Base-by-base conservation (phyloP, 1,140 invertebrate genomes). In the Macrocentrus cingulum region DNA sequence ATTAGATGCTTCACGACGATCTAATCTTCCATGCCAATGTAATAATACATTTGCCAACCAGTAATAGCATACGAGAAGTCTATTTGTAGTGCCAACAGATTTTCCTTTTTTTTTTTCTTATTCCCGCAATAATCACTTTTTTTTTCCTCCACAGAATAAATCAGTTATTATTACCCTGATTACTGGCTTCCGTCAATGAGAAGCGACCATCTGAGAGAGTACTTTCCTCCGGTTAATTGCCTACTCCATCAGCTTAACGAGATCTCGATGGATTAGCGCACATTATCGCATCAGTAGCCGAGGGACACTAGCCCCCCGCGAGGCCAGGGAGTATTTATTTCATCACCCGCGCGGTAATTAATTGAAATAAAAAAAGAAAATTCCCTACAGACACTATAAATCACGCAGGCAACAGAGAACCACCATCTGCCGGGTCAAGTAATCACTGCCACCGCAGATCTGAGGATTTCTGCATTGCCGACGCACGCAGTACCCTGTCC, bases 51-150 rank as follows among this genome's bases (percentile, higher is more conserved):
- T n/a, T n/a, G n/a, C n/a, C n/a, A n/a, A n/a, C n/a, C n/a, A n/a
- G n/a, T n/a, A n/a, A 32, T 55, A 25, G n/a, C 42, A 45, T 46
- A 44, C 5, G 34, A 54, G 36, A 53, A 34, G 42, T 39, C 44
- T 39, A 19, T 34, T 13, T 22, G 42, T n/a, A 52, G 25, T 54
- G 37, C 25, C 50, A 67, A 64, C 59, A 63, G 59, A 52, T 58
- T 42, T 37, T 56, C 59, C 56, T 54, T 64, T 69, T 70, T 68
- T 67, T 56, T 54, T 64, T 69, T 70, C 66, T 67, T 60, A 60
- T 61, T 55, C 50, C 68, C 66, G 66, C 64, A 69, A 66, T 62
- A 39, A 61, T 58, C 11, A 29, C 9, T 13, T 39, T 39, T 60
- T 50, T 63, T 68, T 69, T 67, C 45, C 62, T 18, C 20, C 41